These are phyloP conservation scores for Phodopus roborovskii DNA, from an alignment of 2,113 vertebrate species.

Conservation along the genomic window DNA sequence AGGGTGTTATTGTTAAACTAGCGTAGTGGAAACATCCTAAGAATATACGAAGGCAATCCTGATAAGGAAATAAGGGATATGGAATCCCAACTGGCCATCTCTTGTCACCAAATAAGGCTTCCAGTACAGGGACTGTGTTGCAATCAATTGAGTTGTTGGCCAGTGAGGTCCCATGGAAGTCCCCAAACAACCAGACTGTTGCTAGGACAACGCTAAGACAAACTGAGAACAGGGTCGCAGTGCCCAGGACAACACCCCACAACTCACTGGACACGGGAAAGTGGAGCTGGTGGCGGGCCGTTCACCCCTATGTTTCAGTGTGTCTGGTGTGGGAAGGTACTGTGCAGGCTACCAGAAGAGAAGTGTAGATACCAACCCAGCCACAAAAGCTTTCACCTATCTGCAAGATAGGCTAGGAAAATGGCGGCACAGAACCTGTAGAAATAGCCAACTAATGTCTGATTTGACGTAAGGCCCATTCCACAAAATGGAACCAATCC, in stretches of 20 bases:
- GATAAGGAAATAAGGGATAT: neutral
- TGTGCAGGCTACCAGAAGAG: neutral
- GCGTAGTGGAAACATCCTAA: neutral
- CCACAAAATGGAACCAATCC: neutral
- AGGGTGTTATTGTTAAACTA: neutral
- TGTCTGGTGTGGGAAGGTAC: neutral
- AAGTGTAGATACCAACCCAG: neutral
- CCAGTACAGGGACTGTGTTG: neutral
- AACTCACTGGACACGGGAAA: neutral
- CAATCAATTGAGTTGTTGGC: neutral
- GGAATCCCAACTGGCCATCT: neutral
- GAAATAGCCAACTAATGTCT: neutral
- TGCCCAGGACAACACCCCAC: neutral
- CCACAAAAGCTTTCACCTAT: neutral
- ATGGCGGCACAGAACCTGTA: too few species aligned
- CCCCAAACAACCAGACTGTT: neutral
- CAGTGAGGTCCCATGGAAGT: neutral
- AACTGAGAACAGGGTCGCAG: neutral
- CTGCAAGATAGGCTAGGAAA: neutral
- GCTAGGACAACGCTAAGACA: neutral
- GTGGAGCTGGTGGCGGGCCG: neutral
- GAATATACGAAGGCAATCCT: neutral
- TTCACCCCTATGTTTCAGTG: neutral
- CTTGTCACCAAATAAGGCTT: neutral
- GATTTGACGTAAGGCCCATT: neutral